Percentiles rank a stretch among this genome's conserved stretches.
Evolutionary conservation across 1,140 invertebrate genomes (phyloP).

Genomic region (Papilio glaucus): DNA sequence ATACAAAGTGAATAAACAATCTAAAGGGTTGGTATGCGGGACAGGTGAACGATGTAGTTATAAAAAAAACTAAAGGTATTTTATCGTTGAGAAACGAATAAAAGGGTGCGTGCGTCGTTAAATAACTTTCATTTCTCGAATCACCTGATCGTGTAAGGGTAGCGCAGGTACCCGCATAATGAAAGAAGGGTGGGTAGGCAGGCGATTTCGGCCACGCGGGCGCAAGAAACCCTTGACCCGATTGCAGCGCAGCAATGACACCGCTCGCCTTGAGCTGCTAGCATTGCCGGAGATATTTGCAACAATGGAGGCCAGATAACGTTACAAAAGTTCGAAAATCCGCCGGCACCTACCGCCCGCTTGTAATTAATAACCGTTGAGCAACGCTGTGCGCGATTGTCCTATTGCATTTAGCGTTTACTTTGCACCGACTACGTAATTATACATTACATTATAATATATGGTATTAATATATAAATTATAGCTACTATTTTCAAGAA

Average conservation of each 20-base stretch:
- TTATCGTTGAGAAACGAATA: slow-evolving; percentile 46
- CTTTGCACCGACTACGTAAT: slow-evolving; percentile 36
- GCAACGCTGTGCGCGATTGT: slow-evolving; percentile 61
- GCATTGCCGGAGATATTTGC: slow-evolving; percentile 82
- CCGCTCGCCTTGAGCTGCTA: slow-evolving; percentile 81
- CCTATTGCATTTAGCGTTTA: slow-evolving; percentile 54
- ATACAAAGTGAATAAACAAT: slow-evolving; percentile 51
- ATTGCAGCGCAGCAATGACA: slow-evolving; percentile 80
- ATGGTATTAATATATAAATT: not conserved
- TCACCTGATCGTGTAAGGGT: slow-evolving; percentile 70
- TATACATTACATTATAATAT: slow-evolving; percentile 21
- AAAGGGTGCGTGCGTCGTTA: slow-evolving; percentile 61
- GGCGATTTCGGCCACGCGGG: slow-evolving; percentile 49
- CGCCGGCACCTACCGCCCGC: slow-evolving; percentile 73
- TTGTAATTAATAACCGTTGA: slow-evolving; percentile 75
- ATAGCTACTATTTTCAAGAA: not conserved
- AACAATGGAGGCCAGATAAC: slow-evolving; percentile 83
- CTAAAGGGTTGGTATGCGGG: slow-evolving; percentile 55
- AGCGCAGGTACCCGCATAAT: slow-evolving; percentile 66
- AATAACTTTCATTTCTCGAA: slow-evolving; percentile 59
- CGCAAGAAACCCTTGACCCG: slow-evolving; percentile 76
- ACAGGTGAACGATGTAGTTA: slow-evolving; percentile 71
- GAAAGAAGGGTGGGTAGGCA: slow-evolving; percentile 42
- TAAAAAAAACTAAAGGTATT: slow-evolving; percentile 58
- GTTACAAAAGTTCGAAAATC: slow-evolving; percentile 82